These are phyloP conservation scores for Anolis sagrei DNA, from an alignment of 2,113 vertebrate genomes.

Conservation along the genomic window DNA sequence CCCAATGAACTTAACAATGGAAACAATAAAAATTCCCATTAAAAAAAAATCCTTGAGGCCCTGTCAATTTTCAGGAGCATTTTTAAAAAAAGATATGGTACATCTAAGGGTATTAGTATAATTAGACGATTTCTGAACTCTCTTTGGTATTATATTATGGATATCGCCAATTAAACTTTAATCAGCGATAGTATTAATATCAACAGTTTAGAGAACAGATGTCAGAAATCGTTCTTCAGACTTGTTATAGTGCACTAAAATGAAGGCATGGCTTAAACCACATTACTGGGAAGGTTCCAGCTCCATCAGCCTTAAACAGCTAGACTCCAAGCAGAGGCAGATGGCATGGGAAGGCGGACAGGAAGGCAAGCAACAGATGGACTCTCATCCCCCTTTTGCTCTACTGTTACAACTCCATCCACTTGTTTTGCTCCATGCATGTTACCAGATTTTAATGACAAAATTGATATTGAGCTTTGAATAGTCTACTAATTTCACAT, in stretches of 20 bases:
- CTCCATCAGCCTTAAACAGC: background rate
- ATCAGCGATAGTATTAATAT: conserved; percentile 36
- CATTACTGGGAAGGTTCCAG: background rate
- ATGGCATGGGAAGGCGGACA: background rate
- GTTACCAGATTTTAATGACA: background rate
- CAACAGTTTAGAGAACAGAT: conserved; percentile 34
- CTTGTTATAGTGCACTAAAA: background rate
- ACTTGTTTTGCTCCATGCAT: background rate
- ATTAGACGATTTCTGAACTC: conserved; percentile 37
- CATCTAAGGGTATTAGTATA: conserved; percentile 39
- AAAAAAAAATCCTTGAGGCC: conserved; percentile 61
- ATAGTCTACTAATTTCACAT: background rate
- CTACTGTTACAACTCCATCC: background rate
- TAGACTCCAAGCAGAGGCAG: background rate
- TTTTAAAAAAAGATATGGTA: conserved; percentile 51
- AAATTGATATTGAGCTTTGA: background rate
- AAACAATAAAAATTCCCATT: conserved; percentile 56
- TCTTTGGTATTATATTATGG: conserved; percentile 50
- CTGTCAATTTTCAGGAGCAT: conserved; percentile 52
- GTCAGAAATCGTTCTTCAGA: background rate
- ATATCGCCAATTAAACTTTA: conserved; percentile 60
- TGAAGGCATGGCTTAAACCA: background rate
- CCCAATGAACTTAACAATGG: conserved; percentile 51
- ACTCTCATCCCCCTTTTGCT: no score
- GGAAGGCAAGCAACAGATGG: background rate